These are phyloP conservation scores for Trachelus stipa DNA, from an alignment of 2,888 invertebrate genomes.

Conservation along the genomic window DNA sequence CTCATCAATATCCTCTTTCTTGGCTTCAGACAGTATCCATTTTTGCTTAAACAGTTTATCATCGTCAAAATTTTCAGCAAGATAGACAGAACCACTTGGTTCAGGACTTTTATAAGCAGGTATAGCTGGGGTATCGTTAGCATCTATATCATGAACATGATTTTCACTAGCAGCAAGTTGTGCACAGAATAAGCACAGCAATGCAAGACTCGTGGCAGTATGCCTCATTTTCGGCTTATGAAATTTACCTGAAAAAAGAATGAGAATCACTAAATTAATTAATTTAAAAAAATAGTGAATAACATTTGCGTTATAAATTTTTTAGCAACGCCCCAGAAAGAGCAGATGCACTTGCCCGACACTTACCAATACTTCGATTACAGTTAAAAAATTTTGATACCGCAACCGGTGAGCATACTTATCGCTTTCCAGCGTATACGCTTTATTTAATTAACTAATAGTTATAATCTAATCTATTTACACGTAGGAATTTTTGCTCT, in stretches of 20 bases:
- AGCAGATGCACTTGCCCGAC: background rate
- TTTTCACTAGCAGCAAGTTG: conserved; percentile 18
- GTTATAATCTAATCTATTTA: conserved; percentile 54
- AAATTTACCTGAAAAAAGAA: conserved; percentile 37
- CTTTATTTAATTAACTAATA: conserved; percentile 49
- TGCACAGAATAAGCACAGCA: conserved; percentile 35
- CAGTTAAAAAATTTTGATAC: background rate
- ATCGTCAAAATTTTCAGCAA: conserved; percentile 91
- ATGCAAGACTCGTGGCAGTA: conserved; percentile 7
- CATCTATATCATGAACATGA: conserved; percentile 40
- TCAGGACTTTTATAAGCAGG: conserved; percentile 78
- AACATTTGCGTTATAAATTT: background rate
- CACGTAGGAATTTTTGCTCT: conserved; percentile 34
- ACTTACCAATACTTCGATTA: conserved; percentile 8
- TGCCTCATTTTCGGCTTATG: conserved; percentile 48
- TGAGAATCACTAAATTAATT: background rate
- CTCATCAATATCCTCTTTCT: conserved; percentile 89
- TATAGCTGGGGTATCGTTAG: conserved; percentile 29
- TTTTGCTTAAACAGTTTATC: conserved; percentile 76
- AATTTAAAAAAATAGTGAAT: background rate
- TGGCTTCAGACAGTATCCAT: conserved; percentile 92
- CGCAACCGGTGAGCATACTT: background rate
- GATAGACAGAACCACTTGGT: conserved; percentile 73
- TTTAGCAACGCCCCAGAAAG: background rate
- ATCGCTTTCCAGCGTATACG: background rate